Evolutionary conservation across 2,113 vertebrate species (phyloP).

Genomic region (Edolisoma coerulescens): DNA sequence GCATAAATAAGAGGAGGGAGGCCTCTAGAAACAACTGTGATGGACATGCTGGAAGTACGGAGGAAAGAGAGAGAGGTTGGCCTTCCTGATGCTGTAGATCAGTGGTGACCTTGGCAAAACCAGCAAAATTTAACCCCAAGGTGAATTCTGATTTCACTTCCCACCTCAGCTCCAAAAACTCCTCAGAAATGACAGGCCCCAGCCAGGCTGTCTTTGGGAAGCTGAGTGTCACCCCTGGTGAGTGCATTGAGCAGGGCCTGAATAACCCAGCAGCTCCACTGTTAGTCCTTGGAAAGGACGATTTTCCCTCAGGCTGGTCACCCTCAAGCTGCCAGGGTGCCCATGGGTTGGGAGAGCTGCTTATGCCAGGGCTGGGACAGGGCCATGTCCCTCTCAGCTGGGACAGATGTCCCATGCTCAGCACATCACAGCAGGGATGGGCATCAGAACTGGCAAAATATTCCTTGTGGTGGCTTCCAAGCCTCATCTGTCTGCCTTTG

Average conservation of each 20-base stretch:
- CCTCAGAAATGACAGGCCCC: background rate
- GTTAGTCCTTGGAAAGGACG: background rate
- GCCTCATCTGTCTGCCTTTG: background rate
- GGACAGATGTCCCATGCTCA: background rate
- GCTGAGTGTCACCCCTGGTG: background rate
- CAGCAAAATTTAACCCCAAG: background rate
- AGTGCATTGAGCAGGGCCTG: background rate
- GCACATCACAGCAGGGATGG: background rate
- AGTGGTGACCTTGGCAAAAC: background rate
- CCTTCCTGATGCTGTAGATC: background rate
- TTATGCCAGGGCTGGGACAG: background rate
- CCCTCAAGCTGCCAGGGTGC: background rate
- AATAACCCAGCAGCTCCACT: background rate
- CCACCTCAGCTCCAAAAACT: background rate
- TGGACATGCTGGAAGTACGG: background rate
- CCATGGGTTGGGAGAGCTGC: background rate
- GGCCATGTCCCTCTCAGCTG: background rate
- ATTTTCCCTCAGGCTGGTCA: background rate
- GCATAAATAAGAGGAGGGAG: background rate
- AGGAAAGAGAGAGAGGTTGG: background rate
- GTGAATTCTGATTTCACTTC: background rate
- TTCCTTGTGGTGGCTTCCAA: background rate
- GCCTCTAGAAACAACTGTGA: background rate
- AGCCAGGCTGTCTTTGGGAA: background rate
- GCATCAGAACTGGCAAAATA: background rate